Evolutionary conservation across 35 echinoderm and acorn worm species (phyloP).

Genomic region (Lytechinus variegatus): DNA sequence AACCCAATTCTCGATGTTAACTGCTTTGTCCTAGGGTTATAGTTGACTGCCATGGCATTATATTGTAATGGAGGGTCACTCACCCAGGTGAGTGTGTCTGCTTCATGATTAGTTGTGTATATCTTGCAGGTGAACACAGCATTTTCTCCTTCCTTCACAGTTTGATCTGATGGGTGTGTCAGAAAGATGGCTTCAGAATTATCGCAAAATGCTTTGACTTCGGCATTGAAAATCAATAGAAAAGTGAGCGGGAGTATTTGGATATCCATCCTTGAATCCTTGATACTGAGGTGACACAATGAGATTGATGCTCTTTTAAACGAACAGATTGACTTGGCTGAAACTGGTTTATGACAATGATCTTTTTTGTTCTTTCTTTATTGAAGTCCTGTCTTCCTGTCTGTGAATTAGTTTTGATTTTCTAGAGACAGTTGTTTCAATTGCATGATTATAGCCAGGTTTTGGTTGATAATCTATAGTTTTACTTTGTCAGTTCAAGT

Average conservation of each 20-base stretch:
- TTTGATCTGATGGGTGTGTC: background rate
- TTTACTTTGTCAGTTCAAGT: background rate
- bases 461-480: background rate
- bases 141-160: background rate
- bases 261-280: background rate
- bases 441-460: background rate
- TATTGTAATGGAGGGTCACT: background rate
- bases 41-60: background rate
- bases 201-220: background rate
- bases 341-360: background rate
- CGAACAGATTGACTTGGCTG: background rate
- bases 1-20: conserved; percentile 13
- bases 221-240: background rate
- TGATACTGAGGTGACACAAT: background rate
- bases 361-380: background rate
- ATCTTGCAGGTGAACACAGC: background rate
- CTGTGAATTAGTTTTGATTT: background rate
- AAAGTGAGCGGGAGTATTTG: background rate
- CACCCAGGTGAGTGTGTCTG: background rate
- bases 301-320: background rate
- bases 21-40: background rate
- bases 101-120: background rate
- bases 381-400: background rate
- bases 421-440: background rate
- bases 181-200: background rate